Evolutionary conservation across 2,797 vertebrate species (phyloP).

Genomic region (Cossypha dichroa): DNA sequence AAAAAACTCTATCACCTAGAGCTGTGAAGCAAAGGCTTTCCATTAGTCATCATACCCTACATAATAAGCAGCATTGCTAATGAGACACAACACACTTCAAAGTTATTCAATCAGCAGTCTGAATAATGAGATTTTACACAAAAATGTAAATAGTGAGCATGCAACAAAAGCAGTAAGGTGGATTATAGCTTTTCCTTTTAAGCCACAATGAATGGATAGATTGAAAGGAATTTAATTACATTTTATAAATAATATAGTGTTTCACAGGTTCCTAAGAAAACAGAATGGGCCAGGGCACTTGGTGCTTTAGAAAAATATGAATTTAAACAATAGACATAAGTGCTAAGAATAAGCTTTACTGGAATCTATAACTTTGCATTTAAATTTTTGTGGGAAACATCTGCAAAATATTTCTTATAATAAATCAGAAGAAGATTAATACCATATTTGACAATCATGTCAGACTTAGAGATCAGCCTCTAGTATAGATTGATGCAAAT

Average conservation of each 20-base stretch:
- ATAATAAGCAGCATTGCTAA: not conserved
- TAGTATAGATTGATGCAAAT: not conserved
- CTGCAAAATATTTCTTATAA: not conserved
- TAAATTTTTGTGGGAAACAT: not conserved
- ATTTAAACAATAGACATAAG: not conserved
- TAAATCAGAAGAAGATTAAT: not conserved
- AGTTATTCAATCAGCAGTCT: not conserved
- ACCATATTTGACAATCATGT: not conserved
- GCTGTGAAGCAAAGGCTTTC: not conserved
- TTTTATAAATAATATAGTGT: not conserved
- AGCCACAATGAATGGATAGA: not conserved
- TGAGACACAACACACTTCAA: not conserved
- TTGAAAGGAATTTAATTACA: not conserved
- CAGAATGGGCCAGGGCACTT: not conserved
- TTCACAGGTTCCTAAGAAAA: not conserved
- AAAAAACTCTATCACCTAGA: not conserved
- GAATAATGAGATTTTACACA: slow-evolving; percentile 8
- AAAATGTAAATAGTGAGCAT: not conserved
- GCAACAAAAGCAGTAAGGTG: not conserved
- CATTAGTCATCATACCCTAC: not conserved
- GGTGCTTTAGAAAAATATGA: not conserved
- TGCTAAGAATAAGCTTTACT: not conserved
- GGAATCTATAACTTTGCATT: not conserved
- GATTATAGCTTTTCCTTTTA: not conserved
- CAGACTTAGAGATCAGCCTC: not conserved